Base-by-base conservation (phyloP, 1,140 invertebrate genomes). In the Euwallacea similis region DNA sequence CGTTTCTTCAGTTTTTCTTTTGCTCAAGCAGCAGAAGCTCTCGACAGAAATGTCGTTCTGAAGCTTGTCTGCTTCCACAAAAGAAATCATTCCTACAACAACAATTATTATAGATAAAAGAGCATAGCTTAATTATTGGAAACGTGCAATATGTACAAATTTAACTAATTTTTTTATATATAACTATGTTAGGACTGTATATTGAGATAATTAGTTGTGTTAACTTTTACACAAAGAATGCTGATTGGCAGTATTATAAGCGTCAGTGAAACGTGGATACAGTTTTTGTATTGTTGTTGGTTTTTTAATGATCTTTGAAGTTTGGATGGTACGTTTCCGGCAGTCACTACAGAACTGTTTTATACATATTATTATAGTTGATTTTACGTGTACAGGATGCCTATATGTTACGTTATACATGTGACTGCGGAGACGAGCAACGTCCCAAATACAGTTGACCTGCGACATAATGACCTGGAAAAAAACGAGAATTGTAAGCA, bases 121-220 rank as follows among this genome's bases (percentile, higher is more conserved):
- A 46, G 50, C 73, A 76, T 78, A 79, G 75, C 71, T 78, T 80
- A 80, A 79, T 79, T 78, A 79, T 81, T 80, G 77, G 78, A 79
- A 80, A 80, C 79, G 82, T 83, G 82, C 82, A 83, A 83, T 83
- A 83, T 82, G 81, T 83, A 83, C 81, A 83, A 83, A 83, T 82
- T 83, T 82, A 79, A 81, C 77, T 81, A 82, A 81, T 83, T 82
- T 79, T 82, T 81, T 80, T 79, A 78, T 79, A 79, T 80, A 80
- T 81, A 76, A 79, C 79, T 75, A 78, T 79, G 78, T 81, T 81
- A 82, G 77, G 79, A 80, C 79, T 82, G 80, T 82, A 82, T 81
- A 82, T 80, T 76, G 71, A 79, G 75, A 79, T 77, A 77, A 79
- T 75, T 72, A 77, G 73, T 74, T 72, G 74, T 78, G 76, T 79